Percentiles rank a stretch among this genome's conserved stretches.
phyloP scores from a whole-genome alignment of 2,888 invertebrate genomes.

The Noctua janthina region DNA sequence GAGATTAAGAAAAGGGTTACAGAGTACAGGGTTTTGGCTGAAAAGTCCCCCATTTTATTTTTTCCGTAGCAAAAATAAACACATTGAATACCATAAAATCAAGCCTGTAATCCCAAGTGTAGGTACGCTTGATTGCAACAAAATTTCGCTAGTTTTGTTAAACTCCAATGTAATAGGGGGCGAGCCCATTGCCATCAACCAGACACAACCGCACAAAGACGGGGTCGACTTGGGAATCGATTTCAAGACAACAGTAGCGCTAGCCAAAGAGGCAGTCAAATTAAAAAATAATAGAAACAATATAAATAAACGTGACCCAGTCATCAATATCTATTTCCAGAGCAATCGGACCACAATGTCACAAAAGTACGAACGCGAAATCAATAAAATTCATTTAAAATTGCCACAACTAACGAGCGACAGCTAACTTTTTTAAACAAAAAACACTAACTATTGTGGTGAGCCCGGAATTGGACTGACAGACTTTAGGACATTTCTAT shows the following conservation, averaged over 20 bases:
- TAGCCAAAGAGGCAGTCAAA: background rate
- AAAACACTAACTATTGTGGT: conserved; percentile 42
- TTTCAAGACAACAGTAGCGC: background rate
- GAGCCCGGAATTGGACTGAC: conserved; percentile 30
- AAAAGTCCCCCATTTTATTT: background rate
- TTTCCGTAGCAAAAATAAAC: background rate
- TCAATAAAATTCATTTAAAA: conserved; percentile 42
- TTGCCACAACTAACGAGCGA: conserved; percentile 41
- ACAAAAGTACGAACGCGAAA: background rate
- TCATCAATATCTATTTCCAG: conserved; percentile 1
- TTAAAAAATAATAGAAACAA: background rate
- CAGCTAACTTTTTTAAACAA: conserved; percentile 19
- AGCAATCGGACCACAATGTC: background rate
- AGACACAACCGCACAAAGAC: background rate
- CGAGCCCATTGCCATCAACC: background rate
- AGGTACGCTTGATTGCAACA: background rate
- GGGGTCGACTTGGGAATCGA: background rate
- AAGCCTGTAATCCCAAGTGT: background rate
- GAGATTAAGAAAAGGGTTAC: background rate
- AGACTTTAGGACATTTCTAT: conserved; percentile 38
- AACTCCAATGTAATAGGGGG: background rate
- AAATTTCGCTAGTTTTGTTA: background rate
- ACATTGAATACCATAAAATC: background rate
- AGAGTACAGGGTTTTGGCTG: background rate
- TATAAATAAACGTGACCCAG: too few species aligned